Percentiles rank a stretch among this genome's conserved stretches.
Conservation (phyloP, 2,888 invertebrate genomes). For the Arctia plantaginis region DNA sequence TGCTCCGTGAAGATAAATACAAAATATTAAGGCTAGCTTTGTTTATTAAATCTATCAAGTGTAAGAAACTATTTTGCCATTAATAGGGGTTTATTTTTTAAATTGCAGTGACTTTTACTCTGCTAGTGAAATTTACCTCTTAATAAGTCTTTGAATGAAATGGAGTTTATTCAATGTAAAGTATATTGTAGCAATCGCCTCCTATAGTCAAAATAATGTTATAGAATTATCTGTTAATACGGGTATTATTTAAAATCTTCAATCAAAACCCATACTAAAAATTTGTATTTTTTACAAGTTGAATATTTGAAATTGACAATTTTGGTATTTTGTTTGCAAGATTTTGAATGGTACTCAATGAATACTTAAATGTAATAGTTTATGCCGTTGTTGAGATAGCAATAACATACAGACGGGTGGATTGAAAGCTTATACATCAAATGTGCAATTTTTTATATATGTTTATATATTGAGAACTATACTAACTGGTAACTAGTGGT, state of each 20-base stretch:
- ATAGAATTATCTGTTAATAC: slow-evolving; percentile 43
- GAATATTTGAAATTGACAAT: background rate
- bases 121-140: slow-evolving; percentile 1
- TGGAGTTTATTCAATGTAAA: slow-evolving; percentile 38
- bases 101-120: background rate
- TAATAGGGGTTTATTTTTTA: background rate
- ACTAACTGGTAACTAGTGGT: slow-evolving; percentile 14
- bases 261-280: background rate
- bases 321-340: background rate
- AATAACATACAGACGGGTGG: slow-evolving; percentile 35
- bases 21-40: background rate
- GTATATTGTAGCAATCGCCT: slow-evolving; percentile 43
- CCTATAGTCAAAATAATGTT: slow-evolving; percentile 47
- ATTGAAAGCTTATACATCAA: slow-evolving; percentile 48
- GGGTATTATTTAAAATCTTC: slow-evolving; percentile 5
- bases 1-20: background rate
- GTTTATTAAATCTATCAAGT: background rate
- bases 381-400: slow-evolving; percentile 55
- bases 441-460: slow-evolving; percentile 18
- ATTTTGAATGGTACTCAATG: slow-evolving; percentile 1
- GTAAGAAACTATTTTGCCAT: background rate
- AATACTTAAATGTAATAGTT: slow-evolving; percentile 61
- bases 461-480: slow-evolving; percentile 22
- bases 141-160: slow-evolving; percentile 1
- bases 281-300: background rate